Evolutionary conservation across 2,888 invertebrate genomes (phyloP).

Genomic region (Tinea semifulvella): DNA sequence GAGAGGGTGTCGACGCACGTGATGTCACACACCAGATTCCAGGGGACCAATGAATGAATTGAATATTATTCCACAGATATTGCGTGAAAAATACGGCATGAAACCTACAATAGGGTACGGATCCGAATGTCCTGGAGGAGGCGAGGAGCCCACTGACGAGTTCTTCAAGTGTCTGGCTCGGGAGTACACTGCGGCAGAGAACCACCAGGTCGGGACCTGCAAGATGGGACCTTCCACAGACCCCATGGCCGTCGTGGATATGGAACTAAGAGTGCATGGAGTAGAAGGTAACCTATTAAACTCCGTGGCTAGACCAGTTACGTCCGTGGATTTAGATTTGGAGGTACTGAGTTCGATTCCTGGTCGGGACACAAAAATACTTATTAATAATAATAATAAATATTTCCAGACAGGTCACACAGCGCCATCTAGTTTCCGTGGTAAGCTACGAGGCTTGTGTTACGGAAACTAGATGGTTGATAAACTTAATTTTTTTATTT

Average conservation of each 20-base stretch:
- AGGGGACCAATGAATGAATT: no score
- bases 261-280: constrained; percentile 71
- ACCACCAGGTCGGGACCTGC: constrained; percentile 84
- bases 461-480: no score
- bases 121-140: constrained; percentile 51
- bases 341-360: no score
- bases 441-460: no score
- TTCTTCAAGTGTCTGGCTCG: constrained; percentile 79
- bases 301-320: background rate
- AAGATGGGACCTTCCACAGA: constrained; percentile 82
- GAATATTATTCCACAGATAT: constrained; percentile 31
- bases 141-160: constrained; percentile 67
- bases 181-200: constrained; percentile 79
- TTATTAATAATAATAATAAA: no score
- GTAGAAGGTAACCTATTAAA: constrained; percentile 51
- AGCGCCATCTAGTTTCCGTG: no score
- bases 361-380: no score
- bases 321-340: no score
- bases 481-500: no score
- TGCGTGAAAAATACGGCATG: constrained; percentile 67
- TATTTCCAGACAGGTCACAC: no score
- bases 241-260: constrained; percentile 78
- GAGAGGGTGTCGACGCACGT: no score
- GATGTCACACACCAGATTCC: no score
- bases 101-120: constrained; percentile 52